phyloP scores from a whole-genome alignment of 2,113 vertebrate species.

The Diadophis punctatus region DNA sequence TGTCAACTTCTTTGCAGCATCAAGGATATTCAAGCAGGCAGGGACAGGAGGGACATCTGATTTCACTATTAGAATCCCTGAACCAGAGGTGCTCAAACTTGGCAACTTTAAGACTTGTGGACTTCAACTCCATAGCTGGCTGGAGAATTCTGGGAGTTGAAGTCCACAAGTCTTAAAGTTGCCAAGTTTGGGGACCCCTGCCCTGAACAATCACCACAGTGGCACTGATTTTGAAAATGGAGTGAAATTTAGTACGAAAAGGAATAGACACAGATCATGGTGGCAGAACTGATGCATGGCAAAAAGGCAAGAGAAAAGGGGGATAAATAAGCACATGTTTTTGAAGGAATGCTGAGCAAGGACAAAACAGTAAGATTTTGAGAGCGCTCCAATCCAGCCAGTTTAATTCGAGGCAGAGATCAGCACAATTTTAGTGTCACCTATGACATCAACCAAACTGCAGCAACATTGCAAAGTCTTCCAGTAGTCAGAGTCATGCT shows the following conservation, averaged over 20 bases:
- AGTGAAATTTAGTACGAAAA: background rate
- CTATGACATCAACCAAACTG: background rate
- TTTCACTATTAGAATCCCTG: conserved; percentile 9
- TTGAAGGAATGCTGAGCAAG: background rate
- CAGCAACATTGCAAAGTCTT: background rate
- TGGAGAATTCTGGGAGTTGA: no score
- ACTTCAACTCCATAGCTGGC: no score
- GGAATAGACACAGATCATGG: background rate
- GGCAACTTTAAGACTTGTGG: no score
- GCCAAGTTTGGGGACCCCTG: no score
- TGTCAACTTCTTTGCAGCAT: conserved; percentile 31
- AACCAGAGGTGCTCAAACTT: no score
- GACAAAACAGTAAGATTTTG: background rate
- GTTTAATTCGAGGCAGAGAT: background rate
- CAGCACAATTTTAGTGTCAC: background rate
- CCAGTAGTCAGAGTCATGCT: background rate
- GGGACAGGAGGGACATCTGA: background rate
- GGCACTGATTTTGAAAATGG: background rate
- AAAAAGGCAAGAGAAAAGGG: background rate
- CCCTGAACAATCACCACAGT: background rate
- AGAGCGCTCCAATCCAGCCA: accelerated
- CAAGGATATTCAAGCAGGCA: conserved; percentile 57
- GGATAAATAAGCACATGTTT: background rate
- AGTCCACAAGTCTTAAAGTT: no score
- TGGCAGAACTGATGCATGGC: background rate